Conservation (phyloP, 2,888 invertebrate genomes). For the Idaea aversata region DNA sequence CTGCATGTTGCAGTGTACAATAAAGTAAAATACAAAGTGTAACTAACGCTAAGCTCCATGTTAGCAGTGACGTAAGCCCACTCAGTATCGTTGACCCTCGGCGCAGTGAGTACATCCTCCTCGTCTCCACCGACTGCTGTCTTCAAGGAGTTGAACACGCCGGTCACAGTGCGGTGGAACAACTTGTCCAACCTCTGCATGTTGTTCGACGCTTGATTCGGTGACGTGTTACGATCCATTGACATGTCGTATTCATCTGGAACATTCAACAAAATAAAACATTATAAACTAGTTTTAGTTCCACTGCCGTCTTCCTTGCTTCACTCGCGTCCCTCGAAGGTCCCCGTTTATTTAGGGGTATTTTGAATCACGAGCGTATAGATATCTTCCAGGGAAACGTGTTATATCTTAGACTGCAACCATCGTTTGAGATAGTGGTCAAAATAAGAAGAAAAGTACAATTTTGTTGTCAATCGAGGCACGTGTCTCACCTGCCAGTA, state of each 20-base stretch:
- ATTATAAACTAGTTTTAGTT: too few species aligned
- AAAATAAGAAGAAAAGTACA: too few species aligned
- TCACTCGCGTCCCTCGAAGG: too few species aligned
- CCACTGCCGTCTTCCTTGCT: too few species aligned
- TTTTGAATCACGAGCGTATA: too few species aligned
- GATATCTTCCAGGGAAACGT: too few species aligned
- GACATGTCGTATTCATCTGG: slow-evolving; percentile 72
- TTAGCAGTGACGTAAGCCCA: slow-evolving; percentile 64
- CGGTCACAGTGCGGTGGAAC: slow-evolving; percentile 88
- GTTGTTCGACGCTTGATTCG: slow-evolving; percentile 68
- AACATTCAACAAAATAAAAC: slow-evolving; percentile 13
- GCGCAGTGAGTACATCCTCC: slow-evolving; percentile 40
- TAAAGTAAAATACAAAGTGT: neutral
- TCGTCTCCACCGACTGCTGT: slow-evolving; percentile 81
- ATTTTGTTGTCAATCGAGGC: too few species aligned
- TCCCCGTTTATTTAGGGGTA: too few species aligned
- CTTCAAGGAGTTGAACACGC: slow-evolving; percentile 88
- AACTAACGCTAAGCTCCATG: slow-evolving; percentile 54
- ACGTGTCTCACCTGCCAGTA: too few species aligned
- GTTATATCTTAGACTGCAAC: too few species aligned
- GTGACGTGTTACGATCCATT: slow-evolving; percentile 54
- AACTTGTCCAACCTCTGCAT: slow-evolving; percentile 79
- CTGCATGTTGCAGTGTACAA: slow-evolving; percentile 62
- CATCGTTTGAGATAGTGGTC: too few species aligned
- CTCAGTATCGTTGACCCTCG: slow-evolving; percentile 44